Percentiles rank a stretch among this genome's conserved stretches.
phyloP scores from a whole-genome alignment of 2,797 vertebrate species.

The Protosalanx chinensis region DNA sequence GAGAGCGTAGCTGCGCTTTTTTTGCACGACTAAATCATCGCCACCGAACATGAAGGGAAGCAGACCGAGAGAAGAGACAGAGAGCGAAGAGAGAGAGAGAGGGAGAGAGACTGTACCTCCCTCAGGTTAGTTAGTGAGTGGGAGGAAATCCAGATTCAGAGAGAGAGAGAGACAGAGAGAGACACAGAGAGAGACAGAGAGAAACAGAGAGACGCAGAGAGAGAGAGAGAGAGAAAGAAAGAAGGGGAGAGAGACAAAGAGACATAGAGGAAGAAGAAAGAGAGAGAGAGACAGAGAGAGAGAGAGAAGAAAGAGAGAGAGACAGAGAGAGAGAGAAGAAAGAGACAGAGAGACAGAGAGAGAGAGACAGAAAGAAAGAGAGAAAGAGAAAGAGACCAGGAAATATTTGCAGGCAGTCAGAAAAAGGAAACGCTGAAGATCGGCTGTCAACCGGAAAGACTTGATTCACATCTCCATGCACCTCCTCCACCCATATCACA shows the following conservation, averaged over 20 bases:
- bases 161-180: conserved; percentile 9
- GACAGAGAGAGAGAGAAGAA: conserved; percentile 44
- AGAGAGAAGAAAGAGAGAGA: conserved; percentile 33
- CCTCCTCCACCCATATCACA: neutral
- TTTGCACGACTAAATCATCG: conserved; percentile 28
- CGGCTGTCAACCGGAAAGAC: conserved; percentile 20
- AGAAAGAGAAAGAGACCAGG: conserved; percentile 10
- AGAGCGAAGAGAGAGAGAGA: conserved; percentile 6
- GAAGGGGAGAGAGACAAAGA: conserved; percentile 24
- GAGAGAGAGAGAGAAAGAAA: conserved; percentile 35
- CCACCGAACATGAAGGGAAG: conserved; percentile 26
- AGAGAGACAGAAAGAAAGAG: conserved; percentile 35
- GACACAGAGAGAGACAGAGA: conserved; percentile 29
- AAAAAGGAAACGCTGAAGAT: conserved; percentile 32
- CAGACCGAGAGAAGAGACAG: conserved; percentile 22
- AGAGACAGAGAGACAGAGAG: conserved; percentile 26
- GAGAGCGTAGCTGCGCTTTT: conserved; percentile 25
- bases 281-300: conserved; percentile 38
- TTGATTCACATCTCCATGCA: conserved; percentile 1
- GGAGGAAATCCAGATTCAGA: too few species aligned
- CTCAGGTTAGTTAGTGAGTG: too few species aligned
- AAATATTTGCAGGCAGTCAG: conserved; percentile 33
- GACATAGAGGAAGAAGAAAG: conserved; percentile 26
- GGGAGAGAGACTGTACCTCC: too few species aligned
- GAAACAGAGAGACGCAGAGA: conserved; percentile 18